Evolutionary conservation across 2,888 invertebrate genomes (phyloP), one percentile per base, ranked within the genome.

Genomic region (Entomobrya proxima): DNA sequence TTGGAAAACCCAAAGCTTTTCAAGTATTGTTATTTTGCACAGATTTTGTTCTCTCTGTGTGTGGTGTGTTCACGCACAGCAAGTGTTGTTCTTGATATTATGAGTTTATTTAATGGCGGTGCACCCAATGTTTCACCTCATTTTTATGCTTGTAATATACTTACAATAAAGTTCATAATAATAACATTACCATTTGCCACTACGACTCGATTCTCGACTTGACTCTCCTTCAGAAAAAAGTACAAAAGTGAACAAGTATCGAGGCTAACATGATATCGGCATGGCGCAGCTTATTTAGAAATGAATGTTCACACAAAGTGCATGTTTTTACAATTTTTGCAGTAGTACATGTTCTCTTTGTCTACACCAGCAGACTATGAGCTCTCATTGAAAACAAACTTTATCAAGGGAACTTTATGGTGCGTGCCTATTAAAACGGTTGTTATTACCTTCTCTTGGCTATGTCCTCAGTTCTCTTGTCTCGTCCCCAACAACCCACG

Each of bases 121-220:
- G 85, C 79, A 79, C 85, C 85, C 79, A 85, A 85, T 85, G 85
- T 85, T 85, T 79, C 85, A 85, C 85, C 85, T 85, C 85, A 79
- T 85, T 85, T 85, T 79, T 85, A 74, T 85, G 84, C 78, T 85
- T 74, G 84, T 72, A 72, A 84, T 83, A n/a, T n/a, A 58, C 47
- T 79, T 52, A 32, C 35, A 50, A 79, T 80, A 80, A 80, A 55
- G 47, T 72, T 52, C 69, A 69, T 15, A 30, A 44, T 64, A 55
- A 50, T 72, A 58, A 27, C 55, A 79, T 18, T 27, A 78, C n/a
- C n/a, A n/a, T n/a, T n/a, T n/a, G n/a, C n/a, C n/a, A n/a, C n/a
- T n/a, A n/a, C n/a, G n/a, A n/a, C n/a, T n/a, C n/a, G n/a, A n/a
- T n/a, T n/a, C n/a, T n/a, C n/a, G n/a, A n/a, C n/a, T n/a, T n/a